Evolutionary conservation across 1,140 invertebrate genomes (phyloP).

Genomic region (Pemphigus obesinymphae): DNA sequence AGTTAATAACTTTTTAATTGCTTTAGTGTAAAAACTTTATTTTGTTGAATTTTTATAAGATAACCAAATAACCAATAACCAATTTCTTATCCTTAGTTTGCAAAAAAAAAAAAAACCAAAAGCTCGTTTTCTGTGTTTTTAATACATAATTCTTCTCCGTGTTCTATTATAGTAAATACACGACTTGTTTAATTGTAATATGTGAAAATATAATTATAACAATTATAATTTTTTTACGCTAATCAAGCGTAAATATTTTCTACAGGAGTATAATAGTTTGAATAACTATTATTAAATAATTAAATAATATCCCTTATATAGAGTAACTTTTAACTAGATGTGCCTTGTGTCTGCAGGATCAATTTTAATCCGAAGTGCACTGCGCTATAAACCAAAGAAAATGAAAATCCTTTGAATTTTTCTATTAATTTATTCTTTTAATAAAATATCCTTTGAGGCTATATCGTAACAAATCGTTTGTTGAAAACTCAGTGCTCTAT

Average conservation of each 20-base stretch:
- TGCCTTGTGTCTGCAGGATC: neutral
- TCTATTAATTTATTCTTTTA: slow-evolving; percentile 2
- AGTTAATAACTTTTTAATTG: neutral
- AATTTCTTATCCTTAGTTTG: too few relatives aligned
- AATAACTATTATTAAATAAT: neutral
- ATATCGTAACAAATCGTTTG: neutral
- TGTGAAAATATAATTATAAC: too few relatives aligned
- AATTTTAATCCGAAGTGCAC: neutral
- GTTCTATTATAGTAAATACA: too few relatives aligned
- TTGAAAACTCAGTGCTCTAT: too few relatives aligned
- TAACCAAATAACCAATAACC: too few relatives aligned
- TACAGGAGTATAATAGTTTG: too few relatives aligned
- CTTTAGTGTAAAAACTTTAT: too few relatives aligned
- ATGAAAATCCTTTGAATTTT: neutral
- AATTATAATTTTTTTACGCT: too few relatives aligned
- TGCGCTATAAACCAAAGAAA: slow-evolving; percentile 18
- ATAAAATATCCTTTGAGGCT: slow-evolving; percentile 7
- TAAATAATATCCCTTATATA: slow-evolving; percentile 5
- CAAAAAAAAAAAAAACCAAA: too few relatives aligned
- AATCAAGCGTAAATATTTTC: too few relatives aligned
- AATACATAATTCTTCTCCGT: neutral
- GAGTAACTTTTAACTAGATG: neutral
- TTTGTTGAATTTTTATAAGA: too few relatives aligned
- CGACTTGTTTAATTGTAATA: too few relatives aligned
- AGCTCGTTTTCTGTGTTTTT: neutral